phyloP scores from a whole-genome alignment of 2,113 vertebrate genomes.

The Acanthisitta chloris region DNA sequence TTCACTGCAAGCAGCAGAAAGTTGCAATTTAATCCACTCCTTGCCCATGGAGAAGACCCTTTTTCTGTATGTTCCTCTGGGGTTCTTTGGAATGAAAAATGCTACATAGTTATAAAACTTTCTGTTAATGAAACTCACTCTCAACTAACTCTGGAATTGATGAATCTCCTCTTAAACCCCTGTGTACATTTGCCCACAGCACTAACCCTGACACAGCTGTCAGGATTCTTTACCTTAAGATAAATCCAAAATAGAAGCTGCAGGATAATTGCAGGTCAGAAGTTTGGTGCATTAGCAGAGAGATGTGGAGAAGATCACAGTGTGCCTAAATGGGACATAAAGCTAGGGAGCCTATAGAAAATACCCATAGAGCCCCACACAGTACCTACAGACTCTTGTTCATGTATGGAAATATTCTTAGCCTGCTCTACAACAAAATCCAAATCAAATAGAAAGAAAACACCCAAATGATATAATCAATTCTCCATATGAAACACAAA shows the following conservation, averaged over 20 bases:
- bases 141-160: neutral
- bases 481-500: neutral
- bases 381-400: neutral
- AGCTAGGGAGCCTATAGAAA: neutral
- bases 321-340: neutral
- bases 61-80: conserved; percentile 4
- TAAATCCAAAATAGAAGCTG: neutral
- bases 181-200: neutral
- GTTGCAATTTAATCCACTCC: conserved; percentile 28
- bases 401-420: neutral
- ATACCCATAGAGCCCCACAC: neutral
- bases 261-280: neutral
- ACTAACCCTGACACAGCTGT: neutral
- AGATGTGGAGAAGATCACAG: neutral
- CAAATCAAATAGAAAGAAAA: neutral
- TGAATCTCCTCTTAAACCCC: neutral
- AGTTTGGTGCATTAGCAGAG: neutral
- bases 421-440: neutral
- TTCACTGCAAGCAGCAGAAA: conserved; percentile 7
- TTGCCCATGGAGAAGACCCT: neutral
- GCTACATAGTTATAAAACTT: neutral
- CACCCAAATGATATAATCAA: neutral
- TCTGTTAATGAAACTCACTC: neutral
- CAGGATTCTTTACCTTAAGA: neutral
- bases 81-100: conserved; percentile 22